Percentiles rank a stretch among this genome's conserved stretches.
phyloP scores from a whole-genome alignment of 2,888 invertebrate genomes.

The Rhopalosiphum nymphaeae region DNA sequence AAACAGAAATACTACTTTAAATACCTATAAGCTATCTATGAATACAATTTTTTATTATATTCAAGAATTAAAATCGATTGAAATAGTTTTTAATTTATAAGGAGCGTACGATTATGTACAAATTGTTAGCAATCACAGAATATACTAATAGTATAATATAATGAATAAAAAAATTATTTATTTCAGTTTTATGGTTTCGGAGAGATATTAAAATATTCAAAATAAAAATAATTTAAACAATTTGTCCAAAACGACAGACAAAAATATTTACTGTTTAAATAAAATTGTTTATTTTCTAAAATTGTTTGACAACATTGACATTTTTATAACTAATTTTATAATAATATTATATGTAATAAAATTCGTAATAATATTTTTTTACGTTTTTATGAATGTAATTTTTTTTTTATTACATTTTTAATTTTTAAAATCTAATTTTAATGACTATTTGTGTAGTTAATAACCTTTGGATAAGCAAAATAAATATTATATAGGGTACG shows the following conservation, averaged over 20 bases:
- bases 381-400: background rate
- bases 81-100: background rate
- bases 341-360: background rate
- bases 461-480: background rate
- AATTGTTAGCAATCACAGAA: background rate
- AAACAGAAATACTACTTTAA: background rate
- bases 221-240: background rate
- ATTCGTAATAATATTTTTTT: background rate
- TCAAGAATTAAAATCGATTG: background rate
- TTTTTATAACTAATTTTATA: background rate
- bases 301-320: background rate
- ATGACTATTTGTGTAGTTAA: background rate
- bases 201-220: background rate
- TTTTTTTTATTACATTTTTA: no score
- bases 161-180: background rate
- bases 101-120: background rate
- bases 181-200: background rate
- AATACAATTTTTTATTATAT: background rate
- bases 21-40: background rate
- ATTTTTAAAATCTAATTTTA: background rate
- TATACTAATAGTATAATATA: background rate
- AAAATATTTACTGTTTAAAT: background rate
- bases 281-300: background rate
- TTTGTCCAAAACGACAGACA: background rate
- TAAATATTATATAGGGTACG: background rate